Conservation (phyloP, 2,888 invertebrate genomes). For the Argyresthia albistria region DNA sequence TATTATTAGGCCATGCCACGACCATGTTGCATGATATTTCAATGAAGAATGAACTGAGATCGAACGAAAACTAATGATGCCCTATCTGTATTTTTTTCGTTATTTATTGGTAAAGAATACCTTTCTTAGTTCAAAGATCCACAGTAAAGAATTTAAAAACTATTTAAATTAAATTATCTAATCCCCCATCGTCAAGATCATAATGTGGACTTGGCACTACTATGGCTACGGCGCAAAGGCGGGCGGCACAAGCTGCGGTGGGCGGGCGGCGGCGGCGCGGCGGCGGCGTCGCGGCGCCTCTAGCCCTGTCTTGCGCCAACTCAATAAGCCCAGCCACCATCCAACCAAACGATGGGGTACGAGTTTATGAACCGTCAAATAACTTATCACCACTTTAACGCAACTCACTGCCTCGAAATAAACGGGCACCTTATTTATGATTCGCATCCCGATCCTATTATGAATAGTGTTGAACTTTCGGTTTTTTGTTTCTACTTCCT, state of each 20-base stretch:
- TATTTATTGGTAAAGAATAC: too few species aligned
- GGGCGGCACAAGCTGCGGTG: neutral
- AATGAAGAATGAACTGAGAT: too few species aligned
- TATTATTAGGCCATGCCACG: too few species aligned
- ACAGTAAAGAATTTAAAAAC: too few species aligned
- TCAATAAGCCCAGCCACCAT: constrained; percentile 30
- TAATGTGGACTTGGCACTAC: too few species aligned
- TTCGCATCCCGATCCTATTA: constrained; percentile 50
- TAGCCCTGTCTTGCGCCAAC: constrained; percentile 18
- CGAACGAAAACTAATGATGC: too few species aligned
- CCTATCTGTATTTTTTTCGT: too few species aligned
- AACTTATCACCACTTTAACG: constrained; percentile 69
- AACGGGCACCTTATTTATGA: constrained; percentile 60
- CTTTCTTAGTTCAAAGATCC: too few species aligned
- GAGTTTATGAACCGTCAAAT: constrained; percentile 68
- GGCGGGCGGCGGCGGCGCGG: neutral
- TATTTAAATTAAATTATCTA: too few species aligned
- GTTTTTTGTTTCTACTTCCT: constrained; percentile 43
- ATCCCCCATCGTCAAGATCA: too few species aligned
- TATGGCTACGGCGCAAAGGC: too few species aligned
- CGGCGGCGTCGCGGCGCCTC: neutral
- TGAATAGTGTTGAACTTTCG: constrained; percentile 19
- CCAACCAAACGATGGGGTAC: constrained; percentile 34
- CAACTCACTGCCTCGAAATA: constrained; percentile 41
- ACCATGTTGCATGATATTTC: too few species aligned